Percentiles rank a stretch among this genome's conserved stretches.
Conservation (phyloP, 2,113 vertebrate genomes). For the Phaethon lepturus region DNA sequence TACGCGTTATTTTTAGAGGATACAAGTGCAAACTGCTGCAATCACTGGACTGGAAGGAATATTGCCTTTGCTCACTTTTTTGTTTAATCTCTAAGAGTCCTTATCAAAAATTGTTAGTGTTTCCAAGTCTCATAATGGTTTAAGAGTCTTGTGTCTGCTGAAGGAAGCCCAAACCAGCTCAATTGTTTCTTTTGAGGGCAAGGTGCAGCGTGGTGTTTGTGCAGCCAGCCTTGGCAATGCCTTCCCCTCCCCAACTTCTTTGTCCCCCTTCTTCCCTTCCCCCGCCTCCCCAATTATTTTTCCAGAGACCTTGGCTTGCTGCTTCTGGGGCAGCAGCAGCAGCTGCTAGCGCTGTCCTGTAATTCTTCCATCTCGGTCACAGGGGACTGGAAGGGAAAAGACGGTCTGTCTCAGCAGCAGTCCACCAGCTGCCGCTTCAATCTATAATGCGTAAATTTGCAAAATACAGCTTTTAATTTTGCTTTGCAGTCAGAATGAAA, state of each 20-base stretch:
- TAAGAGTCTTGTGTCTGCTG: background rate
- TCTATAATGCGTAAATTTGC: constrained; percentile 61
- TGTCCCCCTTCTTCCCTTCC: constrained; percentile 51
- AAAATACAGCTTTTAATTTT: constrained; percentile 68
- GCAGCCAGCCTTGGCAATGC: constrained; percentile 10
- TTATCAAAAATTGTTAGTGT: background rate
- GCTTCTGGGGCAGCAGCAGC: constrained; percentile 67
- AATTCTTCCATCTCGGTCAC: constrained; percentile 66
- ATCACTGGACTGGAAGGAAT: background rate
- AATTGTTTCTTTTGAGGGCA: constrained; percentile 11
- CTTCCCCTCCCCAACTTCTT: constrained; percentile 22
- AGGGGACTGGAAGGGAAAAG: constrained; percentile 64
- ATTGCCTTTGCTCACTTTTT: background rate
- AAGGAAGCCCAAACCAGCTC: background rate
- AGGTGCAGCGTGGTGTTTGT: constrained; percentile 8
- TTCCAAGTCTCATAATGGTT: background rate
- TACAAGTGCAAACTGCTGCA: background rate
- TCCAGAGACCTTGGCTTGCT: constrained; percentile 62
- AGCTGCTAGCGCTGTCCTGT: constrained; percentile 71
- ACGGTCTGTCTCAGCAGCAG: constrained; percentile 69
- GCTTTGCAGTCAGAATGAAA: constrained; percentile 66
- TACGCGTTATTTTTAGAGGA: background rate
- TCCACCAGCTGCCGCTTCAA: constrained; percentile 60
- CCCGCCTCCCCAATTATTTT: constrained; percentile 58
- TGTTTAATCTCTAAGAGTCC: background rate